A percentile compares a stretch with the other conserved stretches of the same genome.
Evolutionary conservation across 2,113 vertebrate genomes (phyloP).

Genomic region (Polypterus bichir): DNA sequence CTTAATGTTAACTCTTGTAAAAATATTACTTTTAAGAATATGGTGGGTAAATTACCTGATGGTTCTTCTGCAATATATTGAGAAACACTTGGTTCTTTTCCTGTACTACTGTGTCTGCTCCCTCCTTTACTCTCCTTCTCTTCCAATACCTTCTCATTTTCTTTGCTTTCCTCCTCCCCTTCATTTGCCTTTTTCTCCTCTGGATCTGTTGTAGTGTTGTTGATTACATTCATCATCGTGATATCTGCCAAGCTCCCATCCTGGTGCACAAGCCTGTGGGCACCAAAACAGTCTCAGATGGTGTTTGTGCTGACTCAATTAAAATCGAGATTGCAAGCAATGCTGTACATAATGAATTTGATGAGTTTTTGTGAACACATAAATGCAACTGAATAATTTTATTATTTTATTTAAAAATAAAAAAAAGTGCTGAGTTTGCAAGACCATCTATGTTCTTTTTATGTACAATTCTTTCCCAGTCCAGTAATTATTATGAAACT

Average conservation of each 20-base stretch:
- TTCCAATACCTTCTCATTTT: conserved; percentile 30
- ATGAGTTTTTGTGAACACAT: no score
- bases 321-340: neutral
- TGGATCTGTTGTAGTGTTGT: conserved; percentile 47
- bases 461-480: neutral
- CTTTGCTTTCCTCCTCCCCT: conserved; percentile 34
- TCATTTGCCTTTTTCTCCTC: conserved; percentile 43
- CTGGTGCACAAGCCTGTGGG: conserved; percentile 73
- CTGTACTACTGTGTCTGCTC: conserved; percentile 41
- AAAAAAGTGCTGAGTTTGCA: no score
- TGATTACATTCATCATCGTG: conserved; percentile 69
- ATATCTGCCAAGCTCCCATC: conserved; percentile 89
- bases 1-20: neutral
- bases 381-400: no score
- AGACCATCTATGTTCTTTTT: no score
- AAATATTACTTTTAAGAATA: neutral
- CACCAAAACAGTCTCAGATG: conserved; percentile 29
- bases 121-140: conserved; percentile 40
- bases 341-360: neutral
- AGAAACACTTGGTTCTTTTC: conserved; percentile 20
- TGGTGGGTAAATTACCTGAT: conserved; percentile 53
- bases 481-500: neutral
- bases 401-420: no score
- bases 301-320: neutral
- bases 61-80: conserved; percentile 67